Evolutionary conservation across 2,113 vertebrate genomes (phyloP).

Genomic region (Dipodomys merriami): DNA sequence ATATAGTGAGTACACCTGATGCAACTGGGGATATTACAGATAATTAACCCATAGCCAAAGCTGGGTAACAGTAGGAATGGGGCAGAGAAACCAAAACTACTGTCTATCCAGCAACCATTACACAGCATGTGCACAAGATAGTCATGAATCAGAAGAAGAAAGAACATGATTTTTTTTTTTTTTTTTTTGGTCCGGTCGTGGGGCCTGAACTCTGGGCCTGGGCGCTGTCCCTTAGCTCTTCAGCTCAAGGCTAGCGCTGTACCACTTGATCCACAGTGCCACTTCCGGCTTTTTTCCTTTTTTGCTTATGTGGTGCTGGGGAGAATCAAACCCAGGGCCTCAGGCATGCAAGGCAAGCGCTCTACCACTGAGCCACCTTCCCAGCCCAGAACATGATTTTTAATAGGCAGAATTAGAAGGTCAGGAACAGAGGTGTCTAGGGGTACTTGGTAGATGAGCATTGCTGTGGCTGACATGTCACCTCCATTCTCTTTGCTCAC

Average conservation of each 20-base stretch:
- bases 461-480: not conserved
- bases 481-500: not conserved
- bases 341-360: too few relatives aligned
- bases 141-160: not conserved
- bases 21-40: not conserved
- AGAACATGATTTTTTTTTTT: not conserved
- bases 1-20: not conserved
- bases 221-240: too few relatives aligned
- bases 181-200: too few relatives aligned
- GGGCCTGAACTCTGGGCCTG: too few relatives aligned
- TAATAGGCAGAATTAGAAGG: not conserved
- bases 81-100: not conserved
- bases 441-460: not conserved
- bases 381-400: not conserved
- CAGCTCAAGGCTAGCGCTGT: too few relatives aligned
- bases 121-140: not conserved
- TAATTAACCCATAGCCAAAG: not conserved
- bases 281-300: too few relatives aligned
- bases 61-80: not conserved
- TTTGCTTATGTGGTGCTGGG: too few relatives aligned
- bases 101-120: not conserved
- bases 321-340: too few relatives aligned
- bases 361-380: too few relatives aligned
- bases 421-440: not conserved
- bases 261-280: too few relatives aligned